Conservation (phyloP, 1,140 invertebrate species). For the Drosophila albomicans region DNA sequence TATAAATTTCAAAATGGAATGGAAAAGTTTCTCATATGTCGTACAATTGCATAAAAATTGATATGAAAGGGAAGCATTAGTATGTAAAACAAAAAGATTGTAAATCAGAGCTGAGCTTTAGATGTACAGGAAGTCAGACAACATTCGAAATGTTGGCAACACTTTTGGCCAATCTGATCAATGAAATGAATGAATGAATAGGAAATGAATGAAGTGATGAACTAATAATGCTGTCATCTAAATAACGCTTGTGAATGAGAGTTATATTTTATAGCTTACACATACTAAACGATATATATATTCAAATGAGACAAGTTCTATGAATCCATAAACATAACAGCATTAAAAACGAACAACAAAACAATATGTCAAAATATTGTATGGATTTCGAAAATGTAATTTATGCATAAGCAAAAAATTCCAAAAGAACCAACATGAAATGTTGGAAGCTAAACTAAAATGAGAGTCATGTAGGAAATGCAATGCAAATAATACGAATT, state of each 20-base stretch:
- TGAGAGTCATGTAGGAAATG: too few species aligned
- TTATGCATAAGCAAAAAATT: neutral
- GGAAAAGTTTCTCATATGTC: too few species aligned
- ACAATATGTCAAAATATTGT: neutral
- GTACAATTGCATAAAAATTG: too few species aligned
- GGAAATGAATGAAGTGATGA: conserved; percentile 1
- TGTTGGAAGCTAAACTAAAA: too few species aligned
- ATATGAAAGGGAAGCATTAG: too few species aligned
- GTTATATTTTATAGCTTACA: neutral
- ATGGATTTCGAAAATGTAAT: neutral
- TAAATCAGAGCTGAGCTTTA: neutral
- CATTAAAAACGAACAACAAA: neutral
- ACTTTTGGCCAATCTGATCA: neutral
- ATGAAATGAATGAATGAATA: neutral
- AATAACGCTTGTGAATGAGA: neutral
- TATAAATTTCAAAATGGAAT: too few species aligned
- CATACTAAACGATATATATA: neutral
- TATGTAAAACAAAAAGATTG: neutral
- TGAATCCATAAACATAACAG: too few species aligned
- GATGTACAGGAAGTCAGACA: neutral
- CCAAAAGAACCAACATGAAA: too few species aligned
- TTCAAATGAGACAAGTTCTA: neutral
- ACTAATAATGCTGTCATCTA: neutral
- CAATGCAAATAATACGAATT: too few species aligned
- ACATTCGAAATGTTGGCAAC: neutral